Evolutionary conservation across 92 coral and sea anemone species (phyloP), one percentile per base, ranked within the genome.

Genomic region (Palythoa caribaeorum): DNA sequence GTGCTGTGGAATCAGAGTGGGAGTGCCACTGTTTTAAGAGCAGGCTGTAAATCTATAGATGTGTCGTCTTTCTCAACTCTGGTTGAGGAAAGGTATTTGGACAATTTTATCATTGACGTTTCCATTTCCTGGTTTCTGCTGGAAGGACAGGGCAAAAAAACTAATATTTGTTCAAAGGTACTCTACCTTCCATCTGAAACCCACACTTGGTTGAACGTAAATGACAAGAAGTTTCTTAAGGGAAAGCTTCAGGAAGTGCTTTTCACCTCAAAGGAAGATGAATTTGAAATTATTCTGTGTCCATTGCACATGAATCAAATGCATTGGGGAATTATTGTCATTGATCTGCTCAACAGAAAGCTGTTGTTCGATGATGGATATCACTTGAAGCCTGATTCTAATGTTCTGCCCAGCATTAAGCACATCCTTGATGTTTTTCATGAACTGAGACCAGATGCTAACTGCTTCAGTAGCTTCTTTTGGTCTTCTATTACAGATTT

Each of bases 61-160:
- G 63, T 57, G 14, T 14, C 63, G 12, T 57, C 63, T 12, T 57
- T 57, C 17, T 57, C 63, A 9, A 57, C 19, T 17, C 63, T 57
- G 59, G 59, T 53, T 53, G 6, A 15, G 59, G 59, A 92, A 76
- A 80, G 92, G 28, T 80, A 92, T 66, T 3, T 89, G 4, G 92
- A 92, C 83, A 92, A 92, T 59, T 92, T 92, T 51, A 71, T 76
- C 76, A 92, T 92, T 59, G 92, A 92, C 62, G 66, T 78, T 9
- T 54, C 55, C 15, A 92, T 86, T 5, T 37, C 17, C 4, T 13
- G 63, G 36, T 79, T 36, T 76, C 72, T 59, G 3, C 69, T 78
- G 69, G 88, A 47, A 16, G 55, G 57, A 19, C 57, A 79, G 39
- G 40, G 5, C 66, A n/a, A n/a, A n/a, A n/a, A n/a, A n/a, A n/a